Percentiles rank a stretch among this genome's conserved stretches.
Evolutionary conservation across 2,797 vertebrate genomes (phyloP).

Genomic region (Halcyon smyrnensis): DNA sequence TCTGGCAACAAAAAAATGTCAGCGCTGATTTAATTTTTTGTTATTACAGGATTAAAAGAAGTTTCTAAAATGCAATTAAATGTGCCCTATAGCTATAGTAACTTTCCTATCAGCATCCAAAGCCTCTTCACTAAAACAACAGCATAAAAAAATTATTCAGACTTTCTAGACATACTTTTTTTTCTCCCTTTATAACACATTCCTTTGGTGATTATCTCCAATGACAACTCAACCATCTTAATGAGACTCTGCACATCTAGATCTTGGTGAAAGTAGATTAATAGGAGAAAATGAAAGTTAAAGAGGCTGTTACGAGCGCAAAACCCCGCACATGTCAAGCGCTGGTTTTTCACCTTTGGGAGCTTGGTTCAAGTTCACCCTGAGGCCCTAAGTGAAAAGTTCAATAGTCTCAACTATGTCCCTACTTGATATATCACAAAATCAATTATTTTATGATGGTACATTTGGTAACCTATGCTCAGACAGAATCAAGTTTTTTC

Average conservation of each 20-base stretch:
- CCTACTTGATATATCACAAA: constrained; percentile 79
- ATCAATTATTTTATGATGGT: constrained; percentile 82
- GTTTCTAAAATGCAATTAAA: constrained; percentile 87
- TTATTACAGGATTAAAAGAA: constrained; percentile 89
- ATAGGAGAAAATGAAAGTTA: constrained; percentile 79
- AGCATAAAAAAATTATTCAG: constrained; percentile 76
- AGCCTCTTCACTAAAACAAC: constrained; percentile 83
- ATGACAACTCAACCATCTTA: constrained; percentile 80
- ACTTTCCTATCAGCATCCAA: constrained; percentile 82
- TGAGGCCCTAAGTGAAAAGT: constrained; percentile 81
- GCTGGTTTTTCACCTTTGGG: constrained; percentile 78
- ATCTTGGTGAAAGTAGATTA: constrained; percentile 78
- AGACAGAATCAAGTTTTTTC: constrained; percentile 77
- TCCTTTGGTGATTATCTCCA: constrained; percentile 81
- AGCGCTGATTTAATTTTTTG: constrained; percentile 88
- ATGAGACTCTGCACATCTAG: constrained; percentile 78
- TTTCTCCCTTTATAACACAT: constrained; percentile 68
- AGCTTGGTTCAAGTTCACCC: constrained; percentile 79
- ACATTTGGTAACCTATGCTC: constrained; percentile 80
- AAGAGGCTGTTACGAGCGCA: constrained; percentile 73
- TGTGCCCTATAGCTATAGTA: constrained; percentile 84
- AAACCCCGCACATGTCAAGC: constrained; percentile 67
- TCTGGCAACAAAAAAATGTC: constrained; percentile 88
- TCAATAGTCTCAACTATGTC: constrained; percentile 74
- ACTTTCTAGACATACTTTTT: constrained; percentile 68